Base-by-base conservation (phyloP, 1,140 invertebrate genomes). In the Heliothis subflexa region DNA sequence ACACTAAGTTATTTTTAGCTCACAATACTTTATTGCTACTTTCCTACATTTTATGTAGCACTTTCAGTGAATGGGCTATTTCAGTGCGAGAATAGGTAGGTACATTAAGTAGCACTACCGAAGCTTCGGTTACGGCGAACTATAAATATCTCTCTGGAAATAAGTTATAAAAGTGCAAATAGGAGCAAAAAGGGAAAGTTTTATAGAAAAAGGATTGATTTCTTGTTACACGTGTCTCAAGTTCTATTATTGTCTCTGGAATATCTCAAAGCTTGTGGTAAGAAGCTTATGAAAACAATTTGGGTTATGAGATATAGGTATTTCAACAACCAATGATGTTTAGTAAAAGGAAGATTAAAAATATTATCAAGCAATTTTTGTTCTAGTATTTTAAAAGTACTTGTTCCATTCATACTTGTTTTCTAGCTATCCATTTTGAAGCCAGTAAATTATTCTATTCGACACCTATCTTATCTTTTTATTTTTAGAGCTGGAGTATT, bases 1-100 rank as follows among this genome's bases (percentile, higher is more conserved):
- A 66, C 62, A 66, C 16, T 66, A 18, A 47, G 40, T 40, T 66
- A 66, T 66, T 66, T 66, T 66, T 66, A 66, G 62, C 61, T 45
- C 33, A 66, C 62, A 66, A 21, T 66, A 66, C 16, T 21, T 66
- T 40, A 66, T 11, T 40, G 40, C n/a, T 12, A 13, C 40, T 47
- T 47, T 10, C 14, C 33, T 16, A 18, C 33, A 11, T 47, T 10
- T 45, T 45, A 18, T 64, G 16, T 45, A 66, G 18, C 62, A 59
- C 14, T 59, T 47, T 49, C 33, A 16, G 40, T 18, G 61, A 64
- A 45, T 14, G 62, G 16, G 62, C 62, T 66, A 66, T 66, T 66
- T 66, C 45, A 5, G 21, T 59, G 21, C 12, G 7, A 59, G 18
- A 57, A 57, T 21, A 21, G 18, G 21, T 55, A 21, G 52, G 16